These are phyloP conservation scores for Mirounga angustirostris DNA, from an alignment of 2,113 vertebrate species.

Conservation along the genomic window DNA sequence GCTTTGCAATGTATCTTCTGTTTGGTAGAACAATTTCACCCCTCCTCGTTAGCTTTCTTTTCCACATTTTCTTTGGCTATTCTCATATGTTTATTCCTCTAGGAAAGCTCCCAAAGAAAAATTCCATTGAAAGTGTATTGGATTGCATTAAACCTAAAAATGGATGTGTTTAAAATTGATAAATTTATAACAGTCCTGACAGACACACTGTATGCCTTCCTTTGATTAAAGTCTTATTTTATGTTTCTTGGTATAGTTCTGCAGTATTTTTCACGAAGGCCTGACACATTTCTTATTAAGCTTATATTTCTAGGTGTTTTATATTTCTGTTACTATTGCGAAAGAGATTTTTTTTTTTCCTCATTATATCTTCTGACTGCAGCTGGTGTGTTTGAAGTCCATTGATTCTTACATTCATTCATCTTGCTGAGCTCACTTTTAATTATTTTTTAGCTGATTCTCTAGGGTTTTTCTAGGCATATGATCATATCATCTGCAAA, in stretches of 20 bases:
- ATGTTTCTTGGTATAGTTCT: background rate
- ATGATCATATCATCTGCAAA: background rate
- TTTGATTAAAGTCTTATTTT: slow-evolving; percentile 52
- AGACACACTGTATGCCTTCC: background rate
- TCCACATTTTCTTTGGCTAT: background rate
- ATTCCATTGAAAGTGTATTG: background rate
- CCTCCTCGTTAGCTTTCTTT: background rate
- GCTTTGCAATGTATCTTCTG: background rate
- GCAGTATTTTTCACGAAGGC: slow-evolving; percentile 25
- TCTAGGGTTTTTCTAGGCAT: slow-evolving; percentile 13
- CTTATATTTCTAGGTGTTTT: slow-evolving; percentile 61
- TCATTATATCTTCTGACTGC: slow-evolving; percentile 52
- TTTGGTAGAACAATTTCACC: background rate
- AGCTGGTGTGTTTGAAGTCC: slow-evolving; percentile 29
- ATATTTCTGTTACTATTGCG: slow-evolving; percentile 1
- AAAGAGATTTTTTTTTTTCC: slow-evolving; percentile 44
- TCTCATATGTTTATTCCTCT: background rate
- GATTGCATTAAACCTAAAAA: slow-evolving; percentile 17
- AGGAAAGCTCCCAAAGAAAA: slow-evolving; percentile 19
- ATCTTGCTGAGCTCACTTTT: slow-evolving; percentile 56
- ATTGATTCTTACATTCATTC: slow-evolving; percentile 16
- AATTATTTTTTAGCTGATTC: slow-evolving; percentile 58
- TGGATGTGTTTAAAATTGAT: slow-evolving; percentile 5
- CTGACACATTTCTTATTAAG: slow-evolving; percentile 69
- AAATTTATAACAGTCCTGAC: background rate